Conservation (phyloP, 2,113 vertebrate genomes). For the Emydocephalus ijimae region DNA sequence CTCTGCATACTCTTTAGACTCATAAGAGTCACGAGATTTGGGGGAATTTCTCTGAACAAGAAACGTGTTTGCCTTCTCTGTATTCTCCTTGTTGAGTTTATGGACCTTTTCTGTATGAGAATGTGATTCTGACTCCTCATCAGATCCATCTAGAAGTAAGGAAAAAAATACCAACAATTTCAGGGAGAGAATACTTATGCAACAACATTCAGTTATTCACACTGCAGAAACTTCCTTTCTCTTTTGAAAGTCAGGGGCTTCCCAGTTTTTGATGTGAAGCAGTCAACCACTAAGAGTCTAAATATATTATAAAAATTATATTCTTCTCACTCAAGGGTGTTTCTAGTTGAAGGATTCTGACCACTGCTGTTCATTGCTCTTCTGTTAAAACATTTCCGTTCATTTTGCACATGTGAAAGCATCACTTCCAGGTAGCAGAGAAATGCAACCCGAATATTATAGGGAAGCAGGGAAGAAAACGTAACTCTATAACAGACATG, state of each 20-base stretch:
- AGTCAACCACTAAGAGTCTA: neutral
- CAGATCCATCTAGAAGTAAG: conserved; percentile 65
- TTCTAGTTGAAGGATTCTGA: neutral
- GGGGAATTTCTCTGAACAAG: conserved; percentile 35
- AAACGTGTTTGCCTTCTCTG: conserved; percentile 61
- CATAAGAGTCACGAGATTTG: conserved; percentile 33
- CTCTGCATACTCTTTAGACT: neutral
- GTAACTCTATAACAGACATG: neutral
- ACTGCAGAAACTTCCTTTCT: conserved; percentile 8
- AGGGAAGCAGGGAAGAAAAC: neutral
- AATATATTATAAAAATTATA: neutral
- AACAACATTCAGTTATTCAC: conserved; percentile 19
- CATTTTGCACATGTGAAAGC: neutral
- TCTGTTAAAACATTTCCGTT: neutral
- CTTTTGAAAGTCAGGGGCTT: neutral
- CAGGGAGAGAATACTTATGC: neutral
- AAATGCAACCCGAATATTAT: neutral
- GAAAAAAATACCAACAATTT: conserved; percentile 19
- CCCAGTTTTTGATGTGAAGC: neutral
- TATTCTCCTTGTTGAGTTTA: conserved; percentile 83
- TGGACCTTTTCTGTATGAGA: conserved; percentile 73
- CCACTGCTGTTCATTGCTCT: neutral
- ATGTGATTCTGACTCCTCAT: conserved; percentile 66
- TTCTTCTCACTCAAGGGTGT: neutral
- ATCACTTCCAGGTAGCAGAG: neutral